Percentiles rank a stretch among this genome's conserved stretches.
Evolutionary conservation across 2,113 vertebrate genomes (phyloP).

Genomic region (Alouatta palliata): DNA sequence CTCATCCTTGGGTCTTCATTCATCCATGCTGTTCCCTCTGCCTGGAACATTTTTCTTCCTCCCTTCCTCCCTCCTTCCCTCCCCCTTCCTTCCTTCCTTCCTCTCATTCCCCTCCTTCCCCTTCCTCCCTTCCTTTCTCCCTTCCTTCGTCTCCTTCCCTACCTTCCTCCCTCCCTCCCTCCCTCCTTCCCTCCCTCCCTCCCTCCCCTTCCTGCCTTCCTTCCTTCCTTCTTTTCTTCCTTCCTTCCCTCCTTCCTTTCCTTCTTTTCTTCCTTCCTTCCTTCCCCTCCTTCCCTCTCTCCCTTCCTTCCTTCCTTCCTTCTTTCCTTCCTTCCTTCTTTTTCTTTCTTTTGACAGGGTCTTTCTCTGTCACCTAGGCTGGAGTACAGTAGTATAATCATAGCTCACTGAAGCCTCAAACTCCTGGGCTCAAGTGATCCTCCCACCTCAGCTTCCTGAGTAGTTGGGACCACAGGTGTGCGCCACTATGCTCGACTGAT

Average conservation of each 20-base stretch:
- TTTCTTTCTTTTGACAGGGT: no score
- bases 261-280: fast-evolving
- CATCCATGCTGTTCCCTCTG: not conserved
- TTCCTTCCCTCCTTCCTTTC: no score
- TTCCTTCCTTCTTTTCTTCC: fast-evolving
- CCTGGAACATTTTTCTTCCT: not conserved
- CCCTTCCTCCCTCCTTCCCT: no score
- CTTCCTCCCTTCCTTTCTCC: no score
- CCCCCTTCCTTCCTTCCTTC: fast-evolving
- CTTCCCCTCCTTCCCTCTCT: fast-evolving
- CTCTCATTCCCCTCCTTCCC: fast-evolving
- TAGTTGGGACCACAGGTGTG: no score
- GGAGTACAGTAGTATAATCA: no score
- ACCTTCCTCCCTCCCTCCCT: fast-evolving
- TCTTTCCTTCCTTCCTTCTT: no score
- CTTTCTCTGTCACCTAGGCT: no score
- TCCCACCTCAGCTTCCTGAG: no score
- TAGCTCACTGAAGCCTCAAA: no score
- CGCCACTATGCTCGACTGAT: no score
- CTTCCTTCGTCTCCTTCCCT: fast-evolving
- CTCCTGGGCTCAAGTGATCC: no score
- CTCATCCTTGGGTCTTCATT: not conserved
- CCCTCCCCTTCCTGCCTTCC: fast-evolving
- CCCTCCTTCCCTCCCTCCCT: fast-evolving
- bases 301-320: fast-evolving